Percentiles rank a stretch among this genome's conserved stretches.
phyloP scores from a whole-genome alignment of 1,140 invertebrate species.

The Vollenhovia emeryi region DNA sequence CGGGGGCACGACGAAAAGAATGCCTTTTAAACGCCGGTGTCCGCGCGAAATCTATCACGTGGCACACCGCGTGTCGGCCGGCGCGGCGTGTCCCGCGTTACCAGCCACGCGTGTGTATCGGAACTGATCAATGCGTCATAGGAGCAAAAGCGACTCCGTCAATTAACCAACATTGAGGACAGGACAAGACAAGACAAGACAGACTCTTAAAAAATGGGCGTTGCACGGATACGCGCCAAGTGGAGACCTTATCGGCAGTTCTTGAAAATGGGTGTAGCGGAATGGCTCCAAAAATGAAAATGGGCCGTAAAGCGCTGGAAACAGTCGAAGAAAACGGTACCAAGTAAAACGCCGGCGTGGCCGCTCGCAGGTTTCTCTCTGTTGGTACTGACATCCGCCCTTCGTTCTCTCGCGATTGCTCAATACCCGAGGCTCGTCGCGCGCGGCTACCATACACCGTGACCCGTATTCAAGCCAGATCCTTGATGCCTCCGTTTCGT shows the following conservation, averaged over 20 bases:
- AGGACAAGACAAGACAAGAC: too few species aligned
- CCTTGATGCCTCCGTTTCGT: constrained; percentile 59
- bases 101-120: background rate
- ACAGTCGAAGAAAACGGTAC: too few species aligned
- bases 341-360: too few species aligned
- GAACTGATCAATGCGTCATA: background rate
- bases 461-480: constrained; percentile 59
- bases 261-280: too few species aligned
- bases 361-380: too few species aligned
- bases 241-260: too few species aligned
- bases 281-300: too few species aligned
- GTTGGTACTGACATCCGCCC: constrained; percentile 28
- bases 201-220: too few species aligned
- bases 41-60: constrained; percentile 60
- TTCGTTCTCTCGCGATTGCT: constrained; percentile 7
- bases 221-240: too few species aligned
- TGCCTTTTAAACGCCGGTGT: constrained; percentile 51
- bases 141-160: background rate
- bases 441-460: constrained; percentile 29
- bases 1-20: constrained; percentile 68
- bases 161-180: background rate
- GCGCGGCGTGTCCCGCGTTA: background rate
- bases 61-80: background rate
- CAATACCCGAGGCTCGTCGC: background rate
- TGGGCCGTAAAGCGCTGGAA: too few species aligned